These are phyloP conservation scores for Chironomus striatipennis DNA, from an alignment of 1,140 invertebrate genomes.

Conservation along the genomic window DNA sequence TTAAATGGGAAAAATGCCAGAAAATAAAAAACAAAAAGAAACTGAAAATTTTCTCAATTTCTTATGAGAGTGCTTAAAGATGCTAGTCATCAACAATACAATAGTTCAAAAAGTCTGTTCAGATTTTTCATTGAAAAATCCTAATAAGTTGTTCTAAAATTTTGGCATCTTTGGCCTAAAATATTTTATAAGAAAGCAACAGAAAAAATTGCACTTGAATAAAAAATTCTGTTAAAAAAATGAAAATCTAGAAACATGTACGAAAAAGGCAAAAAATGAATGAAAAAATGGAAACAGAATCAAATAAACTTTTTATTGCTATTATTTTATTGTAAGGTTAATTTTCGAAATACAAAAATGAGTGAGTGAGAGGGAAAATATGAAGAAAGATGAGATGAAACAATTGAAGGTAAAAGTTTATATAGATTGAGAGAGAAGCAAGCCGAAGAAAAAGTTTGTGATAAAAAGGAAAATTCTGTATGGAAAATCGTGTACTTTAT, in stretches of 20 bases:
- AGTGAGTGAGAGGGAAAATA: too few species aligned
- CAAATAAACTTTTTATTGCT: neutral
- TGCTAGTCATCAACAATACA: too few species aligned
- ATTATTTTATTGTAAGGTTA: neutral
- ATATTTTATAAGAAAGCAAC: neutral
- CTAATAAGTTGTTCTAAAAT: neutral
- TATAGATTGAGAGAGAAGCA: neutral
- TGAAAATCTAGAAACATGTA: too few species aligned
- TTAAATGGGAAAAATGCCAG: constrained; percentile 11
- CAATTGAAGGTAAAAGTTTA: too few species aligned
- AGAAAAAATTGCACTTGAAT: too few species aligned
- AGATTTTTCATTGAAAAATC: neutral
- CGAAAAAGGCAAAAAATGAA: too few species aligned
- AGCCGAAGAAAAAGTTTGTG: neutral
- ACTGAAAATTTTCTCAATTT: neutral
- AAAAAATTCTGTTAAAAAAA: too few species aligned
- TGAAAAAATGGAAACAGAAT: too few species aligned
- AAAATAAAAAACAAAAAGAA: neutral
- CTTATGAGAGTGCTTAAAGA: too few species aligned
- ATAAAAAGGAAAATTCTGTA: too few species aligned
- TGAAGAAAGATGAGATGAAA: too few species aligned
- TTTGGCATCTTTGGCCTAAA: neutral
- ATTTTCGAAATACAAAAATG: neutral
- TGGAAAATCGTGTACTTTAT: neutral
- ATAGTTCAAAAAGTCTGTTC: neutral